Evolutionary conservation across 1,140 invertebrate genomes (phyloP).

Genomic region (Danaus melanippus): DNA sequence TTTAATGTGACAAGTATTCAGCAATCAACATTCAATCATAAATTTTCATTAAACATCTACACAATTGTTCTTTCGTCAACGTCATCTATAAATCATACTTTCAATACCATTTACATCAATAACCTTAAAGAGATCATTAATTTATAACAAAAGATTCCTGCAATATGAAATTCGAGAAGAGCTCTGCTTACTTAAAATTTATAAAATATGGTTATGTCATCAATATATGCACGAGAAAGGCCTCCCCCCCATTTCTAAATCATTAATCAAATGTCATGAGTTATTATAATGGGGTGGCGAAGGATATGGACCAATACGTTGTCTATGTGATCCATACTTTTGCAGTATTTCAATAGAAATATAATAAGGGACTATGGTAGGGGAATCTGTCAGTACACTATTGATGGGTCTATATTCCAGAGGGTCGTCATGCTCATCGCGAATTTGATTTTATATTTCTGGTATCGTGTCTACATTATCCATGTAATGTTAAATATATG

Average conservation of each 20-base stretch:
- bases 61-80: constrained; percentile 25
- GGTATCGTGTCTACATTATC: no score
- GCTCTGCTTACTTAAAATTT: not conserved
- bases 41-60: constrained; percentile 24
- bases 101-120: constrained; percentile 26
- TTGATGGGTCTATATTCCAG: constrained; percentile 35
- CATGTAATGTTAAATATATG: no score
- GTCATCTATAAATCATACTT: constrained; percentile 26
- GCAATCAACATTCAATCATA: constrained; percentile 15
- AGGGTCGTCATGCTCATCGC: not conserved
- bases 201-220: constrained; percentile 7
- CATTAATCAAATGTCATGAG: constrained; percentile 63
- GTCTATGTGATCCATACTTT: constrained; percentile 35
- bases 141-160: constrained; percentile 19
- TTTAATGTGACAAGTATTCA: constrained; percentile 14
- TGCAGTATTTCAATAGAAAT: constrained; percentile 27
- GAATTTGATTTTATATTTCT: no score
- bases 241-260: constrained; percentile 23
- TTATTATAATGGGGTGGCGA: constrained; percentile 61
- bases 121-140: constrained; percentile 18
- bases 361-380: constrained; percentile 33
- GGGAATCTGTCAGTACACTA: constrained; percentile 31
- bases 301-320: constrained; percentile 44
- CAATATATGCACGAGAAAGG: constrained; percentile 2
- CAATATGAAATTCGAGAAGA: constrained; percentile 2